These are phyloP conservation scores for Microplitis manilae DNA, from an alignment of 2,888 invertebrate genomes.

Conservation along the genomic window DNA sequence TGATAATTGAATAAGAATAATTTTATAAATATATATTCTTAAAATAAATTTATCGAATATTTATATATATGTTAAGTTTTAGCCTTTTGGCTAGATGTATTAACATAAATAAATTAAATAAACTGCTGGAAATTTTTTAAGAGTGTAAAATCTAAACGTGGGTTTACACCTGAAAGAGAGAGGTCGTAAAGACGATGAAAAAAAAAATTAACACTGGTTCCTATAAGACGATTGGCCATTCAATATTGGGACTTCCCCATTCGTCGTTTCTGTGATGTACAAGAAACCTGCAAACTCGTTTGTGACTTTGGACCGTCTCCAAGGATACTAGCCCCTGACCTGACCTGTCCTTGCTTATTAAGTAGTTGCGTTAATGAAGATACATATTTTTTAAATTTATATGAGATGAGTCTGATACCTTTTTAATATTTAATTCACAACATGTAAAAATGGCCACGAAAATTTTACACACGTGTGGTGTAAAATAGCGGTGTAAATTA, in stretches of 20 bases:
- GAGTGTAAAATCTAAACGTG: neutral
- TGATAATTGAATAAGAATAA: neutral
- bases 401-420: neutral
- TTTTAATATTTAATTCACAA: neutral
- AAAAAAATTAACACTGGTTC: neutral
- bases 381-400: neutral
- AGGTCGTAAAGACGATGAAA: neutral
- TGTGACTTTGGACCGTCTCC: slow-evolving; percentile 30
- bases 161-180: neutral
- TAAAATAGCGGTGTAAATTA: too few species aligned
- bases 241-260: neutral
- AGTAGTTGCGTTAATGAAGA: slow-evolving; percentile 1
- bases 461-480: too few species aligned
- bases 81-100: neutral
- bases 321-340: slow-evolving; percentile 34
- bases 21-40: neutral
- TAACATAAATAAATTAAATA: neutral
- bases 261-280: neutral
- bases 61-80: too few species aligned
- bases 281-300: slow-evolving; percentile 20
- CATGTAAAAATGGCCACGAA: too few species aligned
- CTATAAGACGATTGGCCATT: neutral
- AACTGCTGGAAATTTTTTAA: neutral
- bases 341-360: slow-evolving; percentile 23
- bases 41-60: neutral